These are phyloP conservation scores for Ptyas mucosa DNA, from an alignment of 2,113 vertebrate species.

Conservation along the genomic window DNA sequence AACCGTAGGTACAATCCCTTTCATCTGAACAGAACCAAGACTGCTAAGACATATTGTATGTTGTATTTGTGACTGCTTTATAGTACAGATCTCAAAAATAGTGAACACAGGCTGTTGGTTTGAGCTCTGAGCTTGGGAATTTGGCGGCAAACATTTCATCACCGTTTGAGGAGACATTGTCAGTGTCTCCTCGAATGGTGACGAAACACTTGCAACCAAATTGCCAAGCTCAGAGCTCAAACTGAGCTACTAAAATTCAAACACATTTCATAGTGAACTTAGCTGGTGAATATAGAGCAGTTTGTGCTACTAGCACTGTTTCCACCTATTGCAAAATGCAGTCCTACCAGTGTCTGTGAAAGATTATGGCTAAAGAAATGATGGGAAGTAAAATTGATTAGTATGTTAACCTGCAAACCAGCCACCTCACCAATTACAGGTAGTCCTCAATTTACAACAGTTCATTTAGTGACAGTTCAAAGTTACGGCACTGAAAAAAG, in stretches of 20 bases:
- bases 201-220: no score
- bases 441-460: no score
- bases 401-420: not conserved
- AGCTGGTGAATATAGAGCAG: not conserved
- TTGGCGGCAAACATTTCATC: no score
- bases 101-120: not conserved
- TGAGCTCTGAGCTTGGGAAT: no score
- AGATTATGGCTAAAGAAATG: not conserved
- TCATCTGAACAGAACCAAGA: not conserved
- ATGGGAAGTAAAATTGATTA: not conserved
- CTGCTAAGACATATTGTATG: not conserved
- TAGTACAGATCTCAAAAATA: not conserved
- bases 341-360: not conserved
- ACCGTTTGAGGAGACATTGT: no score
- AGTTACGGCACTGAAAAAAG: no score
- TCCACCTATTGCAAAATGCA: not conserved
- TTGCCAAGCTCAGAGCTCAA: no score
- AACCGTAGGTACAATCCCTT: not conserved
- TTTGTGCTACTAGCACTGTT: not conserved
- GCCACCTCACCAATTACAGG: not conserved
- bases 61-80: not conserved
- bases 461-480: no score
- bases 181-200: no score
- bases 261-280: not conserved
- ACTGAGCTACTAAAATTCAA: no score